These are phyloP conservation scores for Pocota personata DNA, from an alignment of 2,888 invertebrate species.

Conservation along the genomic window DNA sequence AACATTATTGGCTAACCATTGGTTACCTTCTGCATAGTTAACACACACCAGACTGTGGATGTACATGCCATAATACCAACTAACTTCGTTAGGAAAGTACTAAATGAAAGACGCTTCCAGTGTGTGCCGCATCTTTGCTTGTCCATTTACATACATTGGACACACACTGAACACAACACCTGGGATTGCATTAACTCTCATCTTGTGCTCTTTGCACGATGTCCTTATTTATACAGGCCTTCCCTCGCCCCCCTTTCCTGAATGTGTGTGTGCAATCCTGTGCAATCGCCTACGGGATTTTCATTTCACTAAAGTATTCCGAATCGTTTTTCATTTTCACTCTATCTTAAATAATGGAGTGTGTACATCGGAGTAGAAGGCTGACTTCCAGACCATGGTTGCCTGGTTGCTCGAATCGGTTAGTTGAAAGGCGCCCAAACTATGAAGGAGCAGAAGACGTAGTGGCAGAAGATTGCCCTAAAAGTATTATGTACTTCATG, in stretches of 20 bases:
- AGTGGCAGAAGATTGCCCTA: conserved; percentile 48
- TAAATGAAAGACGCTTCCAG: neutral
- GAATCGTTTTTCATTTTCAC: conserved; percentile 68
- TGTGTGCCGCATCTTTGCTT: neutral
- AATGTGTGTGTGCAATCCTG: neutral
- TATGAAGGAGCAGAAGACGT: conserved; percentile 7
- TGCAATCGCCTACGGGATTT: conserved; percentile 55
- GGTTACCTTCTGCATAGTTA: neutral
- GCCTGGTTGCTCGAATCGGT: neutral
- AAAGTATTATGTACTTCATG: conserved; percentile 66
- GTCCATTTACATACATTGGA: neutral
- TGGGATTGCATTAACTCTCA: neutral
- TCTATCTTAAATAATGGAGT: conserved; percentile 66
- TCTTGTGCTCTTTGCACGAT: neutral
- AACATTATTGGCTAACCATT: neutral
- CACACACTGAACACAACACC: conserved; percentile 8
- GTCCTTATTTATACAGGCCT: conserved; percentile 6
- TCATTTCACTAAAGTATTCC: conserved; percentile 61
- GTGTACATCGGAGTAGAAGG: conserved; percentile 20
- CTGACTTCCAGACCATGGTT: conserved; percentile 24
- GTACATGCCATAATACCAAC: neutral
- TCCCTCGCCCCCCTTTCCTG: neutral
- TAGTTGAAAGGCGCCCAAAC: conserved; percentile 15
- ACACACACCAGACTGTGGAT: neutral
- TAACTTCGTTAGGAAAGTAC: conserved; percentile 1